These are phyloP conservation scores for Campoplex nolae DNA, from an alignment of 2,888 invertebrate species.

Conservation along the genomic window DNA sequence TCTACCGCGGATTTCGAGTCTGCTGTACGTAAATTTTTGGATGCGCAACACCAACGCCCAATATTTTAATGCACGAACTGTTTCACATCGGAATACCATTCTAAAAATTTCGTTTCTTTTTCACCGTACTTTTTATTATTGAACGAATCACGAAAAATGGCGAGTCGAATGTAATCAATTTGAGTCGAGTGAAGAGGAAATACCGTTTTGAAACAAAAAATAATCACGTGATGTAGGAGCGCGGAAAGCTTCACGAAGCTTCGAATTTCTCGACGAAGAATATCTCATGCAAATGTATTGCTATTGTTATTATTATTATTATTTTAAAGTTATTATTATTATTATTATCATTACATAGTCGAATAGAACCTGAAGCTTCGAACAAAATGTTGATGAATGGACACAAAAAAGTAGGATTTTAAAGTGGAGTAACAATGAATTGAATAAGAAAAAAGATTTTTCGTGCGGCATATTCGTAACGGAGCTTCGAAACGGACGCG, in stretches of 20 bases:
- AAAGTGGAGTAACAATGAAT: conserved; percentile 10
- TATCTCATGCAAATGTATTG: conserved; percentile 18
- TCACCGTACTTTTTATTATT: not conserved
- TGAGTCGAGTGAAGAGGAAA: not conserved
- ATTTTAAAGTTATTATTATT: conserved; percentile 4
- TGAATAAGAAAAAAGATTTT: not conserved
- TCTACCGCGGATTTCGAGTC: conserved; percentile 11
- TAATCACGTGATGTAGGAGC: not conserved
- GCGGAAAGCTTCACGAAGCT: not conserved
- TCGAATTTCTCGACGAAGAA: conserved; percentile 1
- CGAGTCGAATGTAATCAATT: not conserved
- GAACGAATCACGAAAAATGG: not conserved
- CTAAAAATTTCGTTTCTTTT: not conserved
- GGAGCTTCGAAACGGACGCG: not conserved
- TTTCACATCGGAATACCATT: not conserved
- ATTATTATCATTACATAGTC: not conserved
- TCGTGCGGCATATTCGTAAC: not conserved
- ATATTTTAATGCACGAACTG: not conserved
- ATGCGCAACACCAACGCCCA: conserved; percentile 1
- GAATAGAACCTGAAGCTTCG: not conserved
- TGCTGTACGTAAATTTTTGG: conserved; percentile 10
- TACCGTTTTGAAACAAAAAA: not conserved
- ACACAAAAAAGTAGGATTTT: not conserved
- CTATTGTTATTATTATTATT: not conserved
- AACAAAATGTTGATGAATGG: not conserved